Evolutionary conservation across 2,797 vertebrate genomes (phyloP), one percentile per base, ranked within the genome.

Genomic region (Bovichtus variegatus): DNA sequence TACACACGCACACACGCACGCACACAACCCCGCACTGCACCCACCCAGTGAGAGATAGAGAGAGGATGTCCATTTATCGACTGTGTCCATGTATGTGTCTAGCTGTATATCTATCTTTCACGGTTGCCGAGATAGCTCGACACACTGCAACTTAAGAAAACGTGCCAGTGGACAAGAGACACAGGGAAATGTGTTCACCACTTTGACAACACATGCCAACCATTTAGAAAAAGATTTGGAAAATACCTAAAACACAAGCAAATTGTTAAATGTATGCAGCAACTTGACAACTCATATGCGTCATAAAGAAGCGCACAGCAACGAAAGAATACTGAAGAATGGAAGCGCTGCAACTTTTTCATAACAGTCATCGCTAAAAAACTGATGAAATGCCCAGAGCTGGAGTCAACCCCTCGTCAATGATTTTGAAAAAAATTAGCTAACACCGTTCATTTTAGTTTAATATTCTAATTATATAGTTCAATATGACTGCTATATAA

Each of bases 41-140:
- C 38, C 55, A 74, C 27, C 47, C 12, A 60, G 50, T 47, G 49
- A 65, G 74, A 67, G 55, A 75, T 1, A 60, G 46, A 84, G 63
- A 80, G 12, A 67, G 65, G 49, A 68, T 72, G 53, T 79, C 64
- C 54, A 74, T 83, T 80, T 59, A 71, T 73, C 54, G 54, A 44
- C 43, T 75, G 9, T 58, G 21, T 75, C 50, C 72, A 19, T 83
- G 41, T 72, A 21, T 54, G n/a, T 51, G 40, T 74, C 43, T 40
- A 10, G 80, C 58, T 54, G 11, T 23, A 12, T n/a, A 62, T 64
- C 25, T 49, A 36, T 68, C 54, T 53, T 47, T 72, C 51, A 44
- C 1, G 10, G 61, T 31, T 9, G 60, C 50, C 67, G 55, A 46
- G 60, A 47, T 36, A 23, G 10, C 19, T 58, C 13, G 6, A 58